Evolutionary conservation across 2,888 invertebrate genomes (phyloP), one percentile per base, ranked within the genome.

Genomic region (Myathropa florea): DNA sequence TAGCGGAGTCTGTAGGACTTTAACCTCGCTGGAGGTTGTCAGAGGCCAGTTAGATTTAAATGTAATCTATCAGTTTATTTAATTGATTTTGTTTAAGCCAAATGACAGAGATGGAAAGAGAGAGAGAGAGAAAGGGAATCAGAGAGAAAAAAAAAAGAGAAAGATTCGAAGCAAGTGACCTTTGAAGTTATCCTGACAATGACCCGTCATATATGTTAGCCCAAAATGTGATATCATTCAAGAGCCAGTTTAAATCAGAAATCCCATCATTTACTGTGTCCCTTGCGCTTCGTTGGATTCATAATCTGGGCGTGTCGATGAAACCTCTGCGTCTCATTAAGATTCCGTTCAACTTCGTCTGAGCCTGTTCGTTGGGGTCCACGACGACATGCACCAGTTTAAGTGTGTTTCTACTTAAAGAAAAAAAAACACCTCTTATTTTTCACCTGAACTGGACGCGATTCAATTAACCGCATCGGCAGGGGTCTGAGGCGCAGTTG

Each of bases 261-360:
- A 39, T 75, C n/a, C 72, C 23, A 72, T 68, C 67, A 36, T 30
- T 68, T 68, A 71, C n/a, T n/a, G 18, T 61, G 53, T 36, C 65
- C 33, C 39, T 46, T 46, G n/a, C 36, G 26, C 71, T 28, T 39
- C 39, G 39, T 21, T 24, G 60, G 57, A 65, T n/a, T 33, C 39
- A 64, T 60, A 70, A n/a, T 80, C 76, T 67, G 80, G 84, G 84
- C 76, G 84, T 84, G 84, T 67, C 80, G 67, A 76, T 80, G 57
- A 80, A 71, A 81, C 68, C 73, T 64, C 63, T 73, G 65, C 64
- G 77, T 73, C 81, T 81, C 81, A 85, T 85, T 85, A 78, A 78
- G 73, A 85, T 78, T 81, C 81, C 81, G 82, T 81, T 78, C 77
- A 81, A 85, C 73, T 64, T 68, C 33, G 68, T 24, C 39, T n/a